Conservation (phyloP, 1,140 invertebrate species). For the Carposina sasakii region DNA sequence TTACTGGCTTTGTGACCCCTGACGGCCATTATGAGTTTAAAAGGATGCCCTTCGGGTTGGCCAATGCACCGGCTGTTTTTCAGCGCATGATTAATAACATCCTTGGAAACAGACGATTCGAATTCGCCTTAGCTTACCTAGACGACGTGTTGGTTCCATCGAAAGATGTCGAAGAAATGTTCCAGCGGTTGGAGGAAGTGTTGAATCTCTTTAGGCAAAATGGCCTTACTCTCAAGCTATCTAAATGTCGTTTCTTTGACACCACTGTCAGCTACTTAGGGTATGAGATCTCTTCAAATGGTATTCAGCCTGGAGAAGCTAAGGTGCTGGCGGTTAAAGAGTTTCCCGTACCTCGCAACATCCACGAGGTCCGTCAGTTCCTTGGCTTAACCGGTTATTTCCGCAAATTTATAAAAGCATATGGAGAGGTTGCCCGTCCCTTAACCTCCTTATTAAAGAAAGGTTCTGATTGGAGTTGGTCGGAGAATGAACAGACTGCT, state of each 20-base stretch:
- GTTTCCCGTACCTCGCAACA: slow-evolving; percentile 23
- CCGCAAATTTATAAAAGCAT: slow-evolving; percentile 28
- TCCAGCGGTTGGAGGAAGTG: slow-evolving; percentile 2
- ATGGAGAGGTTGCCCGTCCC: slow-evolving; percentile 22
- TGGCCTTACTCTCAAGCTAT: slow-evolving; percentile 11
- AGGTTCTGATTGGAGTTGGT: slow-evolving; percentile 30
- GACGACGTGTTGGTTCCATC: slow-evolving; percentile 24
- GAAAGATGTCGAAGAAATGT: slow-evolving; percentile 13
- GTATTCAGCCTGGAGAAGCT: background rate
- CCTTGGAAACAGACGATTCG: background rate
- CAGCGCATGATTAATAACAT: slow-evolving; percentile 21
- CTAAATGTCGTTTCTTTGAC: slow-evolving; percentile 12
- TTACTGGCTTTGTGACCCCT: slow-evolving; percentile 2
- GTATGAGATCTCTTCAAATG: background rate
- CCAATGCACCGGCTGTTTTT: slow-evolving; percentile 30
- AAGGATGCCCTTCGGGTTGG: slow-evolving; percentile 33
- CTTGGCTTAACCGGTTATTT: slow-evolving; percentile 20
- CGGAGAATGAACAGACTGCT: slow-evolving; percentile 10
- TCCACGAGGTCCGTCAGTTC: slow-evolving; percentile 13
- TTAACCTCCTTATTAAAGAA: slow-evolving; percentile 33
- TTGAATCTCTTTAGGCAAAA: slow-evolving; percentile 7
- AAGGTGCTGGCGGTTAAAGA: slow-evolving; percentile 8
- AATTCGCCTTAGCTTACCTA: slow-evolving; percentile 16
- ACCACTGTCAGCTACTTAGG: slow-evolving; percentile 17
- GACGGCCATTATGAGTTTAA: slow-evolving; percentile 35